A percentile compares a stretch with the other conserved stretches of the same genome.
phyloP scores from a whole-genome alignment of 2,888 invertebrate species.

The Rhamphomyia laevipes region DNA sequence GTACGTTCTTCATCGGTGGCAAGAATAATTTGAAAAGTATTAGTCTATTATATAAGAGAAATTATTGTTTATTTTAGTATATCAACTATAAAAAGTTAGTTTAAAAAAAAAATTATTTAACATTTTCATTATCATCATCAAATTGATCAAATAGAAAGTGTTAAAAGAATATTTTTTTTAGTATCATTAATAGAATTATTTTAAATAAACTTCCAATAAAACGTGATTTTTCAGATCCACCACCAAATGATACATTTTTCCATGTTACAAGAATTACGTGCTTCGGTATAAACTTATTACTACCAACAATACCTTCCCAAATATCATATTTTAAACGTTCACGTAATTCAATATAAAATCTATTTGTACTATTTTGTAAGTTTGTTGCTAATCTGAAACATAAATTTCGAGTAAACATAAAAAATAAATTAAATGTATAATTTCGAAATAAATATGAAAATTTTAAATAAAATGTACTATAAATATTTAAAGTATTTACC shows the following conservation, averaged over 20 bases:
- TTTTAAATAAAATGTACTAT: no score
- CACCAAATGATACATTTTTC: constrained; percentile 83
- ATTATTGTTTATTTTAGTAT: neutral
- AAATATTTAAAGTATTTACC: constrained; percentile 24
- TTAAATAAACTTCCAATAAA: constrained; percentile 27
- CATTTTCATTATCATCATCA: no score
- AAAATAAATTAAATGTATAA: neutral
- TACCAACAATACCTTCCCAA: constrained; percentile 75
- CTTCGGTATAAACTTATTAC: constrained; percentile 73
- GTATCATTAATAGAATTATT: no score
- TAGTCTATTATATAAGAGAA: constrained; percentile 47
- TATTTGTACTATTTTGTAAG: constrained; percentile 53
- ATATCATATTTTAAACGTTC: constrained; percentile 74
- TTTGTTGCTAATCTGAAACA: constrained; percentile 44
- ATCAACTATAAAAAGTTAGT: neutral
- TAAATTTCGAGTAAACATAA: neutral
- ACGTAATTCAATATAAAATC: constrained; percentile 65
- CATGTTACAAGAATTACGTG: constrained; percentile 79
- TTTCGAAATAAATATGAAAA: no score
- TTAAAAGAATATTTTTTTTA: no score
- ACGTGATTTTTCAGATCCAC: constrained; percentile 61
- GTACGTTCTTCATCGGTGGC: constrained; percentile 82
- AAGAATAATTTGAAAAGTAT: constrained; percentile 82
- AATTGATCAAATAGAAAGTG: no score
- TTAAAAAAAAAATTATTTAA: neutral